Conservation (phyloP, 2,797 vertebrate species). For the Tragelaphus oryx region DNA sequence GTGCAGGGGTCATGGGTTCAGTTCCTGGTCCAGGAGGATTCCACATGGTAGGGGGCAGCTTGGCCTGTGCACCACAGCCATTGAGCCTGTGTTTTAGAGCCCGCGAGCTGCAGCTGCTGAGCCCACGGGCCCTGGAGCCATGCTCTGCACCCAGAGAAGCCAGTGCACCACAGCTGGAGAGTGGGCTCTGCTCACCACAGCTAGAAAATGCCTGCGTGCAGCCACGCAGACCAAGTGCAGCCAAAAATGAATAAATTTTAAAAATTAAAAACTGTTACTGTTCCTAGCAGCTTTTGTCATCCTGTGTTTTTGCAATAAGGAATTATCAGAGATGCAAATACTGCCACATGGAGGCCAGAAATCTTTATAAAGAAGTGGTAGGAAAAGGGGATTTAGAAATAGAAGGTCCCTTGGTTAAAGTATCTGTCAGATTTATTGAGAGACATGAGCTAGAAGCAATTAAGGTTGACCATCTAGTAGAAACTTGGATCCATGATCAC, state of each 20-base stretch:
- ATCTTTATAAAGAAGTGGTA: not conserved
- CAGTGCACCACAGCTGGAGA: not conserved
- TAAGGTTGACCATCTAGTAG: not conserved
- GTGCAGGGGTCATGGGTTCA: not conserved
- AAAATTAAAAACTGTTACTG: not conserved
- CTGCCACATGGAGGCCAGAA: not conserved
- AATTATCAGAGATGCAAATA: not conserved
- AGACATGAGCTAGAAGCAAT: not conserved
- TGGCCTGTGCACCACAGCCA: not conserved
- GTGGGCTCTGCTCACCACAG: not conserved
- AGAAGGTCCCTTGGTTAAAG: not conserved
- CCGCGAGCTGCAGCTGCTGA: not conserved
- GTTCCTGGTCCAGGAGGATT: not conserved
- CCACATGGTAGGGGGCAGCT: not conserved
- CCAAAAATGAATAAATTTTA: not conserved
- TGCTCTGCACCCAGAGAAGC: not conserved
- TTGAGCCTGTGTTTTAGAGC: not conserved
- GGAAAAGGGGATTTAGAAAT: not conserved
- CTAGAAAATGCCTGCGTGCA: not conserved
- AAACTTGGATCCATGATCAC: not conserved
- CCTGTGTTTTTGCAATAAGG: not conserved
- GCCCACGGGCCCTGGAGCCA: not conserved
- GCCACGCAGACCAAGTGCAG: not conserved
- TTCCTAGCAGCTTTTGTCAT: not conserved
- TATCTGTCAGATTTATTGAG: not conserved